phyloP scores from a whole-genome alignment of 2,797 vertebrate species.

The Ceyx erithaca region DNA sequence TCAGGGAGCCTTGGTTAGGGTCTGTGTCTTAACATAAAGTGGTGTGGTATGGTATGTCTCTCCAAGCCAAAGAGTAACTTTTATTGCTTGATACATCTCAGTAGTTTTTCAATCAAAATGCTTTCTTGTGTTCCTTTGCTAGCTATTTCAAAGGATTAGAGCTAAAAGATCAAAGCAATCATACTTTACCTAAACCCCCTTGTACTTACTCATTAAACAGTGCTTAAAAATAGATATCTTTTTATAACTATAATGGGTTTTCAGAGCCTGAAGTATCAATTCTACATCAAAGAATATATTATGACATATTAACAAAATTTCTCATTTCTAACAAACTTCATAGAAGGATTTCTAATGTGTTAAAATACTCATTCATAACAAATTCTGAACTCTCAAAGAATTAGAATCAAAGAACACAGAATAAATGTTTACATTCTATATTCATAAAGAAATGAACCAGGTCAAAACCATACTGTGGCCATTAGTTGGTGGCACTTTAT shows the following conservation, averaged over 20 bases:
- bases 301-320: neutral
- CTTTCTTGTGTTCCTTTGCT: neutral
- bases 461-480: neutral
- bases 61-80: neutral
- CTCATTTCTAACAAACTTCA: neutral
- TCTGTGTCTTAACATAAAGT: neutral
- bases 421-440: neutral
- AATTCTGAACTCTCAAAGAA: neutral
- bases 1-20: neutral
- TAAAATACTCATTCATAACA: neutral
- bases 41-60: neutral
- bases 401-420: neutral
- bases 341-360: neutral
- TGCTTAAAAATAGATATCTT: conserved; percentile 21
- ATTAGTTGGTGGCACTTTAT: neutral
- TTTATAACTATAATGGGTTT: conserved; percentile 12
- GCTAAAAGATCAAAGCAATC: conserved; percentile 26
- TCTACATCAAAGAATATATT: conserved; percentile 27
- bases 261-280: conserved; percentile 25
- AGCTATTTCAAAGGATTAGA: neutral
- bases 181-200: neutral
- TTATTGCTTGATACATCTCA: neutral
- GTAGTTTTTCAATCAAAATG: neutral
- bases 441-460: neutral
- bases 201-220: neutral